Evolutionary conservation across 2,113 vertebrate species (phyloP), one percentile per base, ranked within the genome.

Genomic region (Myodes glareolus): DNA sequence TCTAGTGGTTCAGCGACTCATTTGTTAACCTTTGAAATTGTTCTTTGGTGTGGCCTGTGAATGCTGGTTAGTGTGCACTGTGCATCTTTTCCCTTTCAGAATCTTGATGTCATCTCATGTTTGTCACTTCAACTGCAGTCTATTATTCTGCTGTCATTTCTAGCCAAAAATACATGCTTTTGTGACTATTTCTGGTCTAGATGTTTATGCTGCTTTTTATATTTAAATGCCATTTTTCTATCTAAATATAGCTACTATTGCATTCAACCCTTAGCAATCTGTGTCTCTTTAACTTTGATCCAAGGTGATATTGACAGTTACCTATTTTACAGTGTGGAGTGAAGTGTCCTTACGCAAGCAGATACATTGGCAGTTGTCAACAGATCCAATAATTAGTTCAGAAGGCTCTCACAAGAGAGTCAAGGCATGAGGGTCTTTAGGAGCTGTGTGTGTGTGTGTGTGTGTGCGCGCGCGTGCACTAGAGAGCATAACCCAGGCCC

Each of bases 391-490:
- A n/a, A 14, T 47, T 78, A 12, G 21, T 55, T 81, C 78, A 36
- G 47, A 80, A 33, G 8, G 70, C n/a, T 75, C 21, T 75, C 72
- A 75, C 4, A 58, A 42, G 39, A 75, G 72, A 42, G 39, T 42
- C 72, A 75, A 75, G 23, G 39, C 72, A 42, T 39, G 19, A 39
- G n/a, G 36, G 70, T 73, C 70, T 23, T 72, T 39, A 39, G n/a
- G n/a, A 39, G n/a, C 39, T 3, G 10, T 42, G n/a, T 39, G 72
- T 75, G n/a, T 75, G 70, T 73, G 70, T 73, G n/a, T 73, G n/a
- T 4, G 70, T 23, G 36, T 21, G 65, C 0, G 2, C 7, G 7
- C 3, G 3, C 7, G 17, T 1, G 33, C 7, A 3, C 70, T 67
- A 67, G 63, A 16, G 68, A 70, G 14, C 17, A 36, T 36, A 19